These are phyloP conservation scores for Cydia strobilella DNA, from an alignment of 1,140 invertebrate genomes.

Conservation along the genomic window DNA sequence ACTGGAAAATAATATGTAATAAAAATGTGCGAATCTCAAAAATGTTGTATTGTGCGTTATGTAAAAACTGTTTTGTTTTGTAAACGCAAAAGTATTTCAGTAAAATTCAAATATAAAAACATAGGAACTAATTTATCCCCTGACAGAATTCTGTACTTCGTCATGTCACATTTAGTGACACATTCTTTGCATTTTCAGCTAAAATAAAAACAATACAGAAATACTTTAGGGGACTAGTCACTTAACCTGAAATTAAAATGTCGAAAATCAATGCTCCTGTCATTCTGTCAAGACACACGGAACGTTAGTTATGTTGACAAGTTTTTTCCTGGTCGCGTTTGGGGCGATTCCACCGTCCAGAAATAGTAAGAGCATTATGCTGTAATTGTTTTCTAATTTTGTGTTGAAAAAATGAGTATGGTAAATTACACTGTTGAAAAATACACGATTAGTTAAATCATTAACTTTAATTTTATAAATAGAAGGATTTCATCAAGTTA, in stretches of 20 bases:
- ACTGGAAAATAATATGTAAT: too few species aligned
- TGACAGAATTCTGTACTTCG: slow-evolving; percentile 37
- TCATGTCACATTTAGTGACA: slow-evolving; percentile 53
- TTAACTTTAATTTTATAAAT: too few species aligned
- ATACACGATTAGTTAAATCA: slow-evolving; percentile 41
- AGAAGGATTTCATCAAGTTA: too few species aligned
- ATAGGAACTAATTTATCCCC: not conserved
- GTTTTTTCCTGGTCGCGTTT: slow-evolving; percentile 48
- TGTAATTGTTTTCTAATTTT: slow-evolving; percentile 66
- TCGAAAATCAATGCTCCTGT: slow-evolving; percentile 68
- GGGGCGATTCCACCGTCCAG: slow-evolving; percentile 43
- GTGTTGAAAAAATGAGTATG: slow-evolving; percentile 32
- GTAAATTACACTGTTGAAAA: slow-evolving; percentile 46
- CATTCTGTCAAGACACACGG: slow-evolving; percentile 40
- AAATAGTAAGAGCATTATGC: slow-evolving; percentile 54
- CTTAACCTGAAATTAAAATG: slow-evolving; percentile 74
- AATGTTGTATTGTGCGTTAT: not conserved
- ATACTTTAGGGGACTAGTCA: slow-evolving; percentile 57
- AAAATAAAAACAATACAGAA: slow-evolving; percentile 50
- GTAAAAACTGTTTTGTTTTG: not conserved
- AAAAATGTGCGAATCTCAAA: too few species aligned
- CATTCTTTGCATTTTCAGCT: slow-evolving; percentile 55
- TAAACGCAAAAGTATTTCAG: not conserved
- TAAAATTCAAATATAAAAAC: not conserved
- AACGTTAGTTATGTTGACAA: slow-evolving; percentile 53